Percentiles rank a stretch among this genome's conserved stretches.
phyloP scores from a whole-genome alignment of 2,888 invertebrate genomes.

The Lepidochrysops patricia region DNA sequence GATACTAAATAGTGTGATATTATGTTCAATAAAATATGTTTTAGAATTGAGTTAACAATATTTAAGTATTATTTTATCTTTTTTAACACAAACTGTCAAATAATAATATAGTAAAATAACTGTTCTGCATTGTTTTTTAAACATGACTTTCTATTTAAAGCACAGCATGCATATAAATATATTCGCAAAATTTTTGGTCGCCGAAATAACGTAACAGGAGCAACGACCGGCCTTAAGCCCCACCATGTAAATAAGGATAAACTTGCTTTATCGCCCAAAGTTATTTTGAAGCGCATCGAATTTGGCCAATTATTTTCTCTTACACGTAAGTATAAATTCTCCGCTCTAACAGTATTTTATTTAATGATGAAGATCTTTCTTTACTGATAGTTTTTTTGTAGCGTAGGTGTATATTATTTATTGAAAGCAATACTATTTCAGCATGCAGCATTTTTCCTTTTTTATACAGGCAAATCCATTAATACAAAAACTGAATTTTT shows the following conservation, averaged over 20 bases:
- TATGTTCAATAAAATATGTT: too few species aligned
- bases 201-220: constrained; percentile 3
- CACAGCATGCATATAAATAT: background rate
- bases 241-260: constrained; percentile 7
- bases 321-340: too few species aligned
- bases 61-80: background rate
- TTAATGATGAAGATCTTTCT: background rate
- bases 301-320: background rate
- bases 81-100: background rate
- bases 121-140: background rate
- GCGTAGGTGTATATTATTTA: too few species aligned
- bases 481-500: too few species aligned
- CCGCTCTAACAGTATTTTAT: background rate
- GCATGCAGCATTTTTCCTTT: too few species aligned
- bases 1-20: too few species aligned
- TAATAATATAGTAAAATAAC: too few species aligned
- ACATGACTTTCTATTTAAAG: background rate
- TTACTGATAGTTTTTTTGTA: too few species aligned
- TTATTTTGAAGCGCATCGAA: constrained; percentile 6
- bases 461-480: too few species aligned
- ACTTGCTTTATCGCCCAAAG: constrained; percentile 1
- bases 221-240: constrained; percentile 7
- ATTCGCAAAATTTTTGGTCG: constrained; percentile 2
- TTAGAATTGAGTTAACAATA: too few species aligned
- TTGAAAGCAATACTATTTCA: too few species aligned